Percentiles rank a stretch among this genome's conserved stretches.
These are phyloP conservation scores for Helicoverpa armigera DNA, from an alignment of 1,140 invertebrate genomes.

Conservation along the genomic window DNA sequence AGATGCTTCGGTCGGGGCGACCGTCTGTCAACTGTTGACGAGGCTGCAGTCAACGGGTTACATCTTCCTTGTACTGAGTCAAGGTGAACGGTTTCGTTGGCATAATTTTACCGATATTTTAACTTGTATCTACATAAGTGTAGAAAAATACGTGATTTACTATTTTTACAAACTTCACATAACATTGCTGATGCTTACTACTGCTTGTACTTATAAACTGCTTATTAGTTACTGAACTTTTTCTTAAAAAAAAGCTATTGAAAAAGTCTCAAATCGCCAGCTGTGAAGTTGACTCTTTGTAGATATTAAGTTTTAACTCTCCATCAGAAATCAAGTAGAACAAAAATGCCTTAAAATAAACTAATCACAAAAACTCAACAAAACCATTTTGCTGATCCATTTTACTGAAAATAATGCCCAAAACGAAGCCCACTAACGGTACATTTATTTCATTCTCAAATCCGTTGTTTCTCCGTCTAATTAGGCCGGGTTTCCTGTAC, in stretches of 20 bases:
- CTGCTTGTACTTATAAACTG: too few species aligned
- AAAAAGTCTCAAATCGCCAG: too few species aligned
- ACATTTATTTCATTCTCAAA: slow-evolving; percentile 71
- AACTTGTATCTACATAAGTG: background rate
- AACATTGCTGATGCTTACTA: too few species aligned
- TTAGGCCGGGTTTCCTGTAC: slow-evolving; percentile 81
- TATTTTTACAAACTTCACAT: too few species aligned
- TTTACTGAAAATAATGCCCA: background rate
- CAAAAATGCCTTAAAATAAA: background rate
- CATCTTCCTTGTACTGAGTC: slow-evolving; percentile 22
- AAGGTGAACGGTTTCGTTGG: slow-evolving; percentile 42
- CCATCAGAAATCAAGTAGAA: too few species aligned
- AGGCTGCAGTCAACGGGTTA: slow-evolving; percentile 49
- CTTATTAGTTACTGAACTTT: too few species aligned
- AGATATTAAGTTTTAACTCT: too few species aligned
- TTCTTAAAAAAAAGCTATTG: too few species aligned
- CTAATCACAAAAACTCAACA: background rate
- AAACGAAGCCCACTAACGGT: slow-evolving; percentile 58
- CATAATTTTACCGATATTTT: background rate
- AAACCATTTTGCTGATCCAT: background rate
- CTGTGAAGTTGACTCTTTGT: too few species aligned
- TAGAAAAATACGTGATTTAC: too few species aligned
- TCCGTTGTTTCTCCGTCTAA: slow-evolving; percentile 70
- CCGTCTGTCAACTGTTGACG: slow-evolving; percentile 59
- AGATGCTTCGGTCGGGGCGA: slow-evolving; percentile 54